Base-by-base conservation (phyloP, 2,797 vertebrate species). In the Falco naumanni region DNA sequence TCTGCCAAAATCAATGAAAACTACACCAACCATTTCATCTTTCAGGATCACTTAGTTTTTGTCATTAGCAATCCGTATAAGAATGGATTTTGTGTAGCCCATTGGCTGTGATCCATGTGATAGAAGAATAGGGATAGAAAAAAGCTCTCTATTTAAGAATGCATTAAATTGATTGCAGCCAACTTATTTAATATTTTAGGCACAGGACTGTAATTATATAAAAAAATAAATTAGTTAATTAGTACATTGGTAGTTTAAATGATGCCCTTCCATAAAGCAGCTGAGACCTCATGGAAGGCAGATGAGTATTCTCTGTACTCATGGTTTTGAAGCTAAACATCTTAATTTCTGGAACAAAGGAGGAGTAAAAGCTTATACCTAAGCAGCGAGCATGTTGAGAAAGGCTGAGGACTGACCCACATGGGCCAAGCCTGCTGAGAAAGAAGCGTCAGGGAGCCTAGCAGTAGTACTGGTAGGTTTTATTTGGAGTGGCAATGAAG, bases 141-240 rank as follows among this genome's bases (percentile, higher is more conserved):
- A 84, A 26, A 93, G 34, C 48, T 79, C 54, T 83, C 69, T 72
- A 50, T 75, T 95, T 86, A 95, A 90, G 89, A 93, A 93, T 72
- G 29, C 75, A 82, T 93, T 93, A 89, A 92, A 93, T 48, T 86
- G 61, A 92, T 84, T 83, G 41, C 45, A 74, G 61, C n/a, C 54
- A 90, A 59, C 56, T 84, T 94, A 41, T 56, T 89, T 82, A 74
- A 94, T 82, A 79, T 94, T 95, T 84, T 61, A 79, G 87, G 54
- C 26, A 68, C 10, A 94, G 28, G 25, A 89, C 25, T 4, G 9
- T 63, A 85, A 93, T 78, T 84, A 84, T 84, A 84, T 41, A 88
- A 81, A 95, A 96, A 81, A 87, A n/a, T 77, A 84, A 90, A 91
- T 88, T 93, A 92, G 29, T 71, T 91, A 94, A 94, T 97, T 93